phyloP scores from a whole-genome alignment of 2,113 vertebrate genomes.

The Setophaga coronata region DNA sequence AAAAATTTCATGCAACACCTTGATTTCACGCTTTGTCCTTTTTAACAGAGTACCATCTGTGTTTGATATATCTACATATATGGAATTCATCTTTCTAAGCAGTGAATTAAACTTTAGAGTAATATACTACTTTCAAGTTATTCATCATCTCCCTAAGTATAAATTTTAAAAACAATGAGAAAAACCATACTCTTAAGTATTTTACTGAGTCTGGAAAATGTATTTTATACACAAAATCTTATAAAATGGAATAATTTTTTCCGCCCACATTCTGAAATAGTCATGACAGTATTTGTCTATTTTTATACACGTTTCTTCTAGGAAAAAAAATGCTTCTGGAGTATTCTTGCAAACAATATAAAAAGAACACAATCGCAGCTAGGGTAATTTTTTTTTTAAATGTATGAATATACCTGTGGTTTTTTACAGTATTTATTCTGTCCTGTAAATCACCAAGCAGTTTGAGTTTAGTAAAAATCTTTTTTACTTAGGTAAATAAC shows the following conservation, averaged over 20 bases:
- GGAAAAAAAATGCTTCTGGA: background rate
- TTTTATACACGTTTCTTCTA: background rate
- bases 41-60: background rate
- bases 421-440: background rate
- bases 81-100: background rate
- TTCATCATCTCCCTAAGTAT: background rate
- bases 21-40: background rate
- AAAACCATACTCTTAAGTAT: background rate
- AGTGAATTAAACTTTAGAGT: background rate
- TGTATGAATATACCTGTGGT: background rate
- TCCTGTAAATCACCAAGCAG: background rate
- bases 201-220: background rate
- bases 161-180: background rate
- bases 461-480: background rate
- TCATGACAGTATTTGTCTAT: background rate
- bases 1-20: background rate
- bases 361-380: background rate
- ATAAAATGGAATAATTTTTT: background rate
- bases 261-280: background rate
- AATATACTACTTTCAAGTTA: background rate
- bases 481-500: background rate
- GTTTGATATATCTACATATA: background rate
- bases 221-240: background rate
- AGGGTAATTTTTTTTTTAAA: background rate
- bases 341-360: constrained; percentile 4